phyloP scores from a whole-genome alignment of 2,797 vertebrate species.

The Poecilia gillii region DNA sequence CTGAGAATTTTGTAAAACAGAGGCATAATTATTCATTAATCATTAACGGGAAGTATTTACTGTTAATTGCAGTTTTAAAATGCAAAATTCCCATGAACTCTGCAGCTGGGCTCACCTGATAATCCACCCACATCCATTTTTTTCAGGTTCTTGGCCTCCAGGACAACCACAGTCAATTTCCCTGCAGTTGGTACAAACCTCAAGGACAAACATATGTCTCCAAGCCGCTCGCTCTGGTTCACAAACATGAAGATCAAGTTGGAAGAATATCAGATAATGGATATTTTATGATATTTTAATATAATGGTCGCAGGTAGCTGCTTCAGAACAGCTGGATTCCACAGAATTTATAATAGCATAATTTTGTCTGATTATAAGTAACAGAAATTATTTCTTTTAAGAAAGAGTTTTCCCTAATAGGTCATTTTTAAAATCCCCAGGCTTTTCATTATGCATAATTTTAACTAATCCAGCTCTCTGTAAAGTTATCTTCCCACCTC shows the following conservation, averaged over 20 bases:
- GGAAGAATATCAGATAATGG: background rate
- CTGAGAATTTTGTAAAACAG: background rate
- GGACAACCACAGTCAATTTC: constrained; percentile 94
- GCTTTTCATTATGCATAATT: background rate
- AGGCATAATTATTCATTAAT: background rate
- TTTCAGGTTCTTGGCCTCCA: constrained; percentile 98
- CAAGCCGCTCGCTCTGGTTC: constrained; percentile 91
- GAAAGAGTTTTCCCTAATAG: background rate
- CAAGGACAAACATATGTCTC: constrained; percentile 97
- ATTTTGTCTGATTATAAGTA: constrained; percentile 2
- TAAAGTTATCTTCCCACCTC: constrained; percentile 85
- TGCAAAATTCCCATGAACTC: background rate
- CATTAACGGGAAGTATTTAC: background rate
- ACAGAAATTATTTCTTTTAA: background rate
- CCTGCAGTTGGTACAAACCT: constrained; percentile 97
- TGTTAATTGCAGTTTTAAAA: background rate
- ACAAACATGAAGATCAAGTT: constrained; percentile 34
- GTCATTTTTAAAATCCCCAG: background rate
- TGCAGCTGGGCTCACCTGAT: constrained; percentile 83
- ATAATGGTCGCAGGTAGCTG: background rate
- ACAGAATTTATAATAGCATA: background rate
- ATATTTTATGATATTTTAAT: background rate
- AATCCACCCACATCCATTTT: constrained; percentile 99
- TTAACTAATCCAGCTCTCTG: background rate
- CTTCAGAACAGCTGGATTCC: constrained; percentile 4